A percentile compares a stretch with the other conserved stretches of the same genome.
Conservation (phyloP, 1,140 invertebrate genomes). For the Ceratina japonica region DNA sequence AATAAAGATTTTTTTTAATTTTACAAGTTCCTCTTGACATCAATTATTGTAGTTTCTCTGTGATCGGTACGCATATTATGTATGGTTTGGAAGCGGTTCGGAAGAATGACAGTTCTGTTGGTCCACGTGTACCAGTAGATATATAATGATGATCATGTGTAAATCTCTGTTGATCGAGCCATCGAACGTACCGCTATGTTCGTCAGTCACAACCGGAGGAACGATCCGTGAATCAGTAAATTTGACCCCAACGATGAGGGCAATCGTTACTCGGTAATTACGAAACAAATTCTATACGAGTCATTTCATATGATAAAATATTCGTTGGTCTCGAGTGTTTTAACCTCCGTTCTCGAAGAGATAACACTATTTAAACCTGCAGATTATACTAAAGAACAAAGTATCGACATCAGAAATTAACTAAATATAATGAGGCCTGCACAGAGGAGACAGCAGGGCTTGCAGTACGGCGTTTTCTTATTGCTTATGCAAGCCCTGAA, state of each 20-base stretch:
- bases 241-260: not conserved
- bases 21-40: not conserved
- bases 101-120: not conserved
- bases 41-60: no score
- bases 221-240: no score
- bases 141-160: not conserved
- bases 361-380: not conserved
- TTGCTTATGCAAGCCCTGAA: slow-evolving; percentile 74
- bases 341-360: not conserved
- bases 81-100: not conserved
- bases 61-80: no score
- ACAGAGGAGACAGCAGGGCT: slow-evolving; percentile 70
- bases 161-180: no score
- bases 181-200: not conserved
- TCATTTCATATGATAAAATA: not conserved
- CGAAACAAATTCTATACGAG: not conserved
- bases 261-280: not conserved
- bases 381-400: not conserved
- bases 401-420: not conserved
- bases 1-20: slow-evolving; percentile 24
- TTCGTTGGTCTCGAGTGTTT: not conserved
- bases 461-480: slow-evolving; percentile 73
- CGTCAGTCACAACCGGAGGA: not conserved
- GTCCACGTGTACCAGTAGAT: not conserved
- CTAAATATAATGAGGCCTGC: slow-evolving; percentile 64